Evolutionary conservation across 2,797 vertebrate genomes (phyloP).

Genomic region (Xerus rutilus): DNA sequence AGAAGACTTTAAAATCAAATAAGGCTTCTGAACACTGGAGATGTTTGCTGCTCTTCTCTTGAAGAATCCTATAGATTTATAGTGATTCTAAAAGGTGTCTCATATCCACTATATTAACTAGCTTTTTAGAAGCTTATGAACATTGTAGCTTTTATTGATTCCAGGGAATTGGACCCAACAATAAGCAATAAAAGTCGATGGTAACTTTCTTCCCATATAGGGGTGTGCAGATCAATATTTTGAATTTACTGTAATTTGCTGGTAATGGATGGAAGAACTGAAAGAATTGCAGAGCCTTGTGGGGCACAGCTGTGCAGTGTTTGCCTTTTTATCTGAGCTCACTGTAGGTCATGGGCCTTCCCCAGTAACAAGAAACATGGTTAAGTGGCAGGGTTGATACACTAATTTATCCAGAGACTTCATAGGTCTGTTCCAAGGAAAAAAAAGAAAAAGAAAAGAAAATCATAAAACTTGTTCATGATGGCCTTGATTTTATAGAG

Average conservation of each 20-base stretch:
- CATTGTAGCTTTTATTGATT: conserved; percentile 82
- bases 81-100: conserved; percentile 72
- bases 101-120: conserved; percentile 73
- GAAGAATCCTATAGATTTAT: conserved; percentile 74
- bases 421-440: neutral
- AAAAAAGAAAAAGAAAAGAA: neutral
- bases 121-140: conserved; percentile 79
- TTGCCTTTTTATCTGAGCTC: conserved; percentile 65
- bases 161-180: conserved; percentile 72
- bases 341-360: conserved; percentile 63
- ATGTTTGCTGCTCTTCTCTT: conserved; percentile 52
- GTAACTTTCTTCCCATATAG: conserved; percentile 71
- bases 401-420: conserved; percentile 48
- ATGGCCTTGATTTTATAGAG: conserved; percentile 30
- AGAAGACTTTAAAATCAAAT: conserved; percentile 73
- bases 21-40: conserved; percentile 65
- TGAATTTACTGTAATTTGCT: conserved; percentile 82
- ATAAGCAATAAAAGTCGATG: conserved; percentile 79
- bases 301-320: conserved; percentile 56
- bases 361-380: conserved; percentile 60
- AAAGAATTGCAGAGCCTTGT: conserved; percentile 60
- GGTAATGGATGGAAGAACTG: conserved; percentile 75
- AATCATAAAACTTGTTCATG: conserved; percentile 49
- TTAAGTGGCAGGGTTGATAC: conserved; percentile 49
- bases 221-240: conserved; percentile 75